Percentiles rank a stretch among this genome's conserved stretches.
Evolutionary conservation across 2,888 invertebrate species (phyloP).

Genomic region (Rhagonycha fulva): DNA sequence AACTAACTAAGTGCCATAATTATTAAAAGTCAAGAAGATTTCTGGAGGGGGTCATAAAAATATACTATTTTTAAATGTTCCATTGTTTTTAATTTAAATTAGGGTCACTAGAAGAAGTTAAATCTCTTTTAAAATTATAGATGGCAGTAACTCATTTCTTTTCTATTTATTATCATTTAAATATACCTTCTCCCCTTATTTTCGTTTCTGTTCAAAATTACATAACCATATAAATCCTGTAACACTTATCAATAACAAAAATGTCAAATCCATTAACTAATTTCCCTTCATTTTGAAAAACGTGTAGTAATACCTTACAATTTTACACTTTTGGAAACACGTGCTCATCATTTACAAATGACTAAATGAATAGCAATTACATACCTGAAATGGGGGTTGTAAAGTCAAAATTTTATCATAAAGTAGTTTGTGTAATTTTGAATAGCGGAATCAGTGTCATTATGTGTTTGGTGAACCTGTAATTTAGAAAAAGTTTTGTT

Average conservation of each 20-base stretch:
- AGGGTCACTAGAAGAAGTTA: neutral
- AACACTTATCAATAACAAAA: neutral
- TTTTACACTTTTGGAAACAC: neutral
- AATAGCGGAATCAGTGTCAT: constrained; percentile 3
- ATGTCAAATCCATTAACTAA: neutral
- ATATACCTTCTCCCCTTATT: neutral
- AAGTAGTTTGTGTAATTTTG: neutral
- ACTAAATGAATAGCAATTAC: constrained; percentile 13
- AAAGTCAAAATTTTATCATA: neutral
- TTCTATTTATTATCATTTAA: neutral
- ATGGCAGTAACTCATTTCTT: neutral
- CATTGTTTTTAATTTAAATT: neutral
- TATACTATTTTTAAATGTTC: neutral
- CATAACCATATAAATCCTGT: neutral
- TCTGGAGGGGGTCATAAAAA: too few relatives aligned
- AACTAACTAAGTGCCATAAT: too few relatives aligned
- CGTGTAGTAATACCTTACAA: neutral
- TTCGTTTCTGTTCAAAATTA: neutral
- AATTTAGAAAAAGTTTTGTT: constrained; percentile 9
- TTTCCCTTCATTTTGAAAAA: neutral
- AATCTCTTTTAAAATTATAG: neutral
- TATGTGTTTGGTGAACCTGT: constrained; percentile 12
- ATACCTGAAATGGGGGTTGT: constrained; percentile 6
- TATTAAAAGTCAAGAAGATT: too few relatives aligned
- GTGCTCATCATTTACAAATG: constrained; percentile 7